Conservation (phyloP, 2,888 invertebrate species). For the Diaphora mendica region DNA sequence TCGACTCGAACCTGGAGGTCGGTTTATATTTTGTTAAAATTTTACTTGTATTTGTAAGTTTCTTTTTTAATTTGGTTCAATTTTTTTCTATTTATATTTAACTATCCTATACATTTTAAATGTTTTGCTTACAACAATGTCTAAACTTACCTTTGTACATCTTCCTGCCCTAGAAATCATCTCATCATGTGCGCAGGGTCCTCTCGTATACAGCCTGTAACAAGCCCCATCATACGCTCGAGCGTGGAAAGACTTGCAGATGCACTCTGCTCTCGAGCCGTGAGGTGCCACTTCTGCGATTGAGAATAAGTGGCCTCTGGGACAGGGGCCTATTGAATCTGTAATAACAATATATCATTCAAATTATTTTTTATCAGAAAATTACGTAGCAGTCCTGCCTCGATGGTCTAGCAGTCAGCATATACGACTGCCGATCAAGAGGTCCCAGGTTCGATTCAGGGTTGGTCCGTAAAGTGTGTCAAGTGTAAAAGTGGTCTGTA, state of each 20-base stretch:
- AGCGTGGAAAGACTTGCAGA: constrained; percentile 90
- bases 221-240: constrained; percentile 88
- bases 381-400: not conserved
- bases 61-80: no score
- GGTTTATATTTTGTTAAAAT: no score
- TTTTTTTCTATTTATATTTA: no score
- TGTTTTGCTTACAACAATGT: no score
- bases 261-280: constrained; percentile 86
- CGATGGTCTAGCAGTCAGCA: no score
- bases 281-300: constrained; percentile 79
- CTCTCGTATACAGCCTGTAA: constrained; percentile 92
- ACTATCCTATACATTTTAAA: no score
- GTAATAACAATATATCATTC: constrained; percentile 31
- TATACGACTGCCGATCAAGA: no score
- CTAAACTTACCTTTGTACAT: constrained; percentile 83
- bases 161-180: constrained; percentile 90
- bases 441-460: no score
- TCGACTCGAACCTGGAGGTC: no score
- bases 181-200: constrained; percentile 90
- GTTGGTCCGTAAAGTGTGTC: no score
- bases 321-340: constrained; percentile 92
- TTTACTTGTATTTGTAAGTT: no score
- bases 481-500: no score
- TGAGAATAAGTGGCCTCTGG: constrained; percentile 90
- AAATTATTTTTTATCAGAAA: not conserved